Evolutionary conservation across 1,140 invertebrate genomes (phyloP), one percentile per base, ranked within the genome.

Genomic region (Holotrichia oblita): DNA sequence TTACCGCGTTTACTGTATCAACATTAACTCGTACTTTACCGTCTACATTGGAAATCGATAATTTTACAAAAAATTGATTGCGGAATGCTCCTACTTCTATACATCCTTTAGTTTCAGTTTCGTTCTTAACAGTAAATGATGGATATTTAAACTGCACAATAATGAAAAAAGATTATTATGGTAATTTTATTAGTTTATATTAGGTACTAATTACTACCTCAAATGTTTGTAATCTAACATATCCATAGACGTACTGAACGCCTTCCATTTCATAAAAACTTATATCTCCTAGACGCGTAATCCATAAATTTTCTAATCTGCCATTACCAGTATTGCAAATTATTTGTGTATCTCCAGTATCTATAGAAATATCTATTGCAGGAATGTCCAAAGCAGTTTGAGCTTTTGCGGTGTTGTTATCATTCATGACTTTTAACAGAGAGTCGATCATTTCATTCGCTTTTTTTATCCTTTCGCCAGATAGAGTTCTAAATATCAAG

Each of bases 261-360:
- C 22, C 22, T 9, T 34, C 10, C 20, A 3, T 27, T 27, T 69
- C 61, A 69, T 69, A 69, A 69, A 69, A 24, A 22, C 61, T 27
- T 14, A 69, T 69, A 69, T 69, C 27, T 27, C 22, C 61, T 69
- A 69, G 6, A 69, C 61, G 61, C 8, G 7, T 69, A 69, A 27
- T 7, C 22, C 17, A 24, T 14, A 69, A 2, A 14, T 69, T 69
- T 69, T 69, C 27, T 20, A 69, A 69, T 10, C 61, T 17, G n/a
- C 61, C 61, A 12, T 7, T 12, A 22, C 61, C 27, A 1, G 61
- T 69, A 34, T 69, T 69, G 14, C 22, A 69, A 34, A 69, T 69
- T 9, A 0, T 69, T 27, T 27, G 12, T 20, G 20, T 27, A 27
- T 55, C 7, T 17, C 14, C 48, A 4, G 14, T 55, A 55, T n/a